phyloP scores from a whole-genome alignment of 2,888 invertebrate species.

The Eupithecia vulgata region DNA sequence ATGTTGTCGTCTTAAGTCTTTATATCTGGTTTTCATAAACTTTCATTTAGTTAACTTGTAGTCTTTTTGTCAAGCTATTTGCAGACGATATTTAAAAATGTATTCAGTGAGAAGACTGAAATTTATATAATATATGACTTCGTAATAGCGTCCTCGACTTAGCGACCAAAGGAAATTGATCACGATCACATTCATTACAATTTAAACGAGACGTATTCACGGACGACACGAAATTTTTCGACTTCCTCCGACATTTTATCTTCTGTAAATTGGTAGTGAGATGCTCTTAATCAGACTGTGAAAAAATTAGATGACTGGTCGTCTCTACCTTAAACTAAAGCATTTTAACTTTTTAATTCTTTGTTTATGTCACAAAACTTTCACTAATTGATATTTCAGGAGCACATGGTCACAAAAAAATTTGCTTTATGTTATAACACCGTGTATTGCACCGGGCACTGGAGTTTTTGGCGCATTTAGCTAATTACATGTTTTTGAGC shows the following conservation, averaged over 20 bases:
- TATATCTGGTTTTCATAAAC: slow-evolving; percentile 58
- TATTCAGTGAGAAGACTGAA: slow-evolving; percentile 49
- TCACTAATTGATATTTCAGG: slow-evolving; percentile 36
- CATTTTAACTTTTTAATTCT: slow-evolving; percentile 15
- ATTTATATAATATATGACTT: slow-evolving; percentile 21
- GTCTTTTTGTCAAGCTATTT: slow-evolving; percentile 60
- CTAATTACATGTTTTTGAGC: slow-evolving; percentile 36
- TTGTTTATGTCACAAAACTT: slow-evolving; percentile 25
- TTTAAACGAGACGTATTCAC: slow-evolving; percentile 50
- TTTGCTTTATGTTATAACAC: slow-evolving; percentile 24
- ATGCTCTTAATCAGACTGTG: slow-evolving; percentile 59
- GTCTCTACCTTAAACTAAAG: slow-evolving; percentile 33
- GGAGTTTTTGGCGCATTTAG: slow-evolving; percentile 30
- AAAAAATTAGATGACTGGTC: slow-evolving; percentile 54
- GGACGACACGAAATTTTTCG: slow-evolving; percentile 58
- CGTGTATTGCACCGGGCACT: slow-evolving; percentile 31
- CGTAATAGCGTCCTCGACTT: slow-evolving; percentile 21
- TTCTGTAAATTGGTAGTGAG: slow-evolving; percentile 61
- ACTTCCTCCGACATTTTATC: slow-evolving; percentile 60
- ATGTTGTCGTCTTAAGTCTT: slow-evolving; percentile 50
- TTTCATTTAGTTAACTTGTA: slow-evolving; percentile 36
- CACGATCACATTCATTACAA: slow-evolving; percentile 45
- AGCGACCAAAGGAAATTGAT: slow-evolving; percentile 45
- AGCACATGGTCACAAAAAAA: slow-evolving; percentile 48
- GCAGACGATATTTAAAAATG: slow-evolving; percentile 60